A percentile compares a stretch with the other conserved stretches of the same genome.
These are phyloP conservation scores for Stichodactyla mertensii DNA, from an alignment of 64 coral and sea anemone species.

Conservation along the genomic window DNA sequence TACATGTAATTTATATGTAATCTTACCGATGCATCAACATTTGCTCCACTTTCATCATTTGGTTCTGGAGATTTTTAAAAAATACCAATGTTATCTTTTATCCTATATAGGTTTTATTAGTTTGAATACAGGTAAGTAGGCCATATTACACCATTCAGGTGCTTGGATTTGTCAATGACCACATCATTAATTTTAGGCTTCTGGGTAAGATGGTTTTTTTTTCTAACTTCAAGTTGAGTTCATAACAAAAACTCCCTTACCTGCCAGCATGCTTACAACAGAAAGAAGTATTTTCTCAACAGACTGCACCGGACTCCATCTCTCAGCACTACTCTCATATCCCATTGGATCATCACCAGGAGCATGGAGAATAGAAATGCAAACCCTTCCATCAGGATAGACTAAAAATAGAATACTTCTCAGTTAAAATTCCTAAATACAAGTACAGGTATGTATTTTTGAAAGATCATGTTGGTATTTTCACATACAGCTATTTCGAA, in stretches of 20 bases:
- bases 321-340: slow-evolving; percentile 96
- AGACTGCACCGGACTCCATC: slow-evolving; percentile 99
- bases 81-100: not conserved
- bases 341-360: slow-evolving; percentile 99
- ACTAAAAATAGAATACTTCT: slow-evolving; percentile 29
- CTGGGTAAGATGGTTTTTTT: too few relatives aligned
- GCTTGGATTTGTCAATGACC: too few relatives aligned
- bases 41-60: slow-evolving; percentile 99
- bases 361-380: slow-evolving; percentile 97
- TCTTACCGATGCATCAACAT: slow-evolving; percentile 97
- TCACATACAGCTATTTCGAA: too few relatives aligned
- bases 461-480: too few relatives aligned
- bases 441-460: too few relatives aligned
- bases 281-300: slow-evolving; percentile 97
- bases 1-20: not conserved
- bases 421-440: too few relatives aligned
- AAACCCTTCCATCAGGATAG: slow-evolving; percentile 94
- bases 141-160: too few relatives aligned
- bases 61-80: slow-evolving; percentile 47
- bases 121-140: too few relatives aligned
- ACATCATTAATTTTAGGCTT: too few relatives aligned
- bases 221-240: not conserved
- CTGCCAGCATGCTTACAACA: slow-evolving; percentile 98
- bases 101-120: not conserved
- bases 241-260: slow-evolving; percentile 16